Conservation (phyloP, 2,888 invertebrate species). For the Unio pictorum region DNA sequence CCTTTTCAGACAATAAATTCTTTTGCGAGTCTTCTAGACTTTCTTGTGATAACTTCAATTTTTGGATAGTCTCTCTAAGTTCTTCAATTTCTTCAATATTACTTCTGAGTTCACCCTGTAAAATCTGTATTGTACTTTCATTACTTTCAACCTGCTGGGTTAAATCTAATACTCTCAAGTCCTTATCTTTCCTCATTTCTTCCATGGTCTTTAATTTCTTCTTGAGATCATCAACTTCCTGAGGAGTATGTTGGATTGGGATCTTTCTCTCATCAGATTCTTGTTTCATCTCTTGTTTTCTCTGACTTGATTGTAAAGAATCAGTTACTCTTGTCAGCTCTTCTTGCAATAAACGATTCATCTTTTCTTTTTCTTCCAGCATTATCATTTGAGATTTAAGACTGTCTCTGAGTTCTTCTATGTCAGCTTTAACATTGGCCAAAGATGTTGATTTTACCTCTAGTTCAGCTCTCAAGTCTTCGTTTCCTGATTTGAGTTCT, state of each 20-base stretch:
- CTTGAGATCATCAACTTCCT: conserved; percentile 4
- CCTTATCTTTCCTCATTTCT: conserved; percentile 30
- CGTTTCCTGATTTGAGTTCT: conserved; percentile 24
- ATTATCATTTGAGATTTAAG: conserved; percentile 13
- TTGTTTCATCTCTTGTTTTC: conserved; percentile 3
- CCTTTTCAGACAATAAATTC: too few species aligned
- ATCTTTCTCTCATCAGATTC: conserved; percentile 1
- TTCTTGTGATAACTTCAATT: conserved; percentile 2
- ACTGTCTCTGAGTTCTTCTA: conserved; percentile 8
- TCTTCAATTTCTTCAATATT: conserved; percentile 15
- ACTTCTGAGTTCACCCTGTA: conserved; percentile 25
- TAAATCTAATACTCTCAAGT: conserved; percentile 29
- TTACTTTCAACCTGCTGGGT: conserved; percentile 26
- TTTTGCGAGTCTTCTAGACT: too few species aligned
- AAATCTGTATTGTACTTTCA: conserved; percentile 35
- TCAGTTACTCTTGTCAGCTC: conserved; percentile 15
- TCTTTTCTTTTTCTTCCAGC: conserved; percentile 32
- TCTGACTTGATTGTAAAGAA: too few species aligned
- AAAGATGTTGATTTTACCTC: conserved; percentile 11
- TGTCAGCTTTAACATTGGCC: conserved; percentile 10
- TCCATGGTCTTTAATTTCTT: conserved; percentile 3
- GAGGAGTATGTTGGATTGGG: conserved; percentile 4
- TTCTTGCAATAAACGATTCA: conserved; percentile 27
- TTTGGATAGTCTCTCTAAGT: conserved; percentile 1
- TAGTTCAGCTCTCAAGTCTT: conserved; percentile 14